Evolutionary conservation across 1,140 invertebrate species (phyloP).

Genomic region (Colletes latitarsis): DNA sequence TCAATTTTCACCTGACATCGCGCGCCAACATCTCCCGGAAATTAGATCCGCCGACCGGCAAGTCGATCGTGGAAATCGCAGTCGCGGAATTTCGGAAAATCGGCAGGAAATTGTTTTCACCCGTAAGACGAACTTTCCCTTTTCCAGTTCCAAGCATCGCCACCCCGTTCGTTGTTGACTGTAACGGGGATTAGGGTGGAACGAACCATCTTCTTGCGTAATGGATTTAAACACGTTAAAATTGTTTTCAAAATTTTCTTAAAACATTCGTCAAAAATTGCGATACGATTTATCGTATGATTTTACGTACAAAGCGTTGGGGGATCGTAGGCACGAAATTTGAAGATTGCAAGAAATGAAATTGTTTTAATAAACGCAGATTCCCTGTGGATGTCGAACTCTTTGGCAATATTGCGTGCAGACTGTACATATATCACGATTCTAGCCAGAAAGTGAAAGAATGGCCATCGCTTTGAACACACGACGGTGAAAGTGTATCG

Average conservation of each 20-base stretch:
- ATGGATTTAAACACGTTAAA: no score
- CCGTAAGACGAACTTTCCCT: slow-evolving; percentile 6
- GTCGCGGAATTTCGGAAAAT: slow-evolving; percentile 3
- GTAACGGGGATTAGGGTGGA: slow-evolving; percentile 25
- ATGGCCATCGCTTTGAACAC: slow-evolving; percentile 7
- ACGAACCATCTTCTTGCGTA: slow-evolving; percentile 28
- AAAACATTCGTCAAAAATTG: no score
- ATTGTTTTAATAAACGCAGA: neutral
- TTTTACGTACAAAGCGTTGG: no score
- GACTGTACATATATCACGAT: slow-evolving; percentile 27
- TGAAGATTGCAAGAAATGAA: neutral
- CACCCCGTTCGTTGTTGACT: slow-evolving; percentile 25
- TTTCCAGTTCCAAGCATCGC: neutral
- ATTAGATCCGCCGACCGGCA: neutral
- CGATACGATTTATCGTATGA: neutral
- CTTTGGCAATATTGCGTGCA: slow-evolving; percentile 35
- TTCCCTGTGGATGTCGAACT: neutral
- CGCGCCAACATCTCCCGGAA: neutral
- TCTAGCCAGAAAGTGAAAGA: slow-evolving; percentile 46
- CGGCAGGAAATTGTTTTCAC: neutral
- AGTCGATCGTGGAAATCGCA: neutral
- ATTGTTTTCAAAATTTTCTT: no score
- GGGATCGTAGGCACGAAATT: no score
- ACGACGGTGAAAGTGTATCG: slow-evolving; percentile 35
- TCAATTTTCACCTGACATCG: neutral